phyloP scores from a whole-genome alignment of 2,888 invertebrate species.

The Drosophila suboccidentalis region DNA sequence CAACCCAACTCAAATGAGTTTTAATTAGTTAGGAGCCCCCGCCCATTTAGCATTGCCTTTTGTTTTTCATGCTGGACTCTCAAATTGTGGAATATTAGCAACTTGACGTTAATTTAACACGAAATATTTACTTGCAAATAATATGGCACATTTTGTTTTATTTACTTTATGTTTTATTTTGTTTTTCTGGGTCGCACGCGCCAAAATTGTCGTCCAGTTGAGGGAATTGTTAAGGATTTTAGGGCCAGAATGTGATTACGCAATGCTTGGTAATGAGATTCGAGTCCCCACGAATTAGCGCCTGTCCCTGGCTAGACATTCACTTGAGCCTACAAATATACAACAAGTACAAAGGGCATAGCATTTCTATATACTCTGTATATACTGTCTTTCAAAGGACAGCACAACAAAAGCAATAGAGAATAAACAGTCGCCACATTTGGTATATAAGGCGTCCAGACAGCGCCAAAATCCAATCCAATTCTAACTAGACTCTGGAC shows the following conservation, averaged over 20 bases:
- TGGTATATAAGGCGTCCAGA: conserved; percentile 35
- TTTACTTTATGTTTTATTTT: conserved; percentile 1
- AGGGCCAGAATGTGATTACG: conserved; percentile 38
- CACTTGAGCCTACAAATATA: conserved; percentile 25
- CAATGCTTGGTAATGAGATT: conserved; percentile 52
- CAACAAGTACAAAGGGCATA: conserved; percentile 22
- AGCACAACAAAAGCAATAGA: conserved; percentile 27
- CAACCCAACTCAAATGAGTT: conserved; percentile 31
- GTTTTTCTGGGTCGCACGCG: conserved; percentile 50
- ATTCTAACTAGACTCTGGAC: neutral
- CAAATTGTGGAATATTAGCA: conserved; percentile 47
- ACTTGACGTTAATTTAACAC: conserved; percentile 49
- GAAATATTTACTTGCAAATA: conserved; percentile 46
- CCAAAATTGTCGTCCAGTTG: conserved; percentile 27
- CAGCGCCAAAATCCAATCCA: conserved; percentile 12
- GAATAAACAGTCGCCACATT: conserved; percentile 22
- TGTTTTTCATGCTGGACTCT: conserved; percentile 11
- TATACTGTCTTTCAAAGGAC: conserved; percentile 30
- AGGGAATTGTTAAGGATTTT: conserved; percentile 30
- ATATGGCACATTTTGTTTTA: conserved; percentile 31
- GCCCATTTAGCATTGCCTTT: conserved; percentile 23
- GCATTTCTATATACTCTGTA: conserved; percentile 5
- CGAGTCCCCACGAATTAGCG: conserved; percentile 7
- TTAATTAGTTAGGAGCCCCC: conserved; percentile 39
- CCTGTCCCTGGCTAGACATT: conserved; percentile 48